These are phyloP conservation scores for Intellagama lesueurii DNA, from an alignment of 2,797 vertebrate species.

Conservation along the genomic window DNA sequence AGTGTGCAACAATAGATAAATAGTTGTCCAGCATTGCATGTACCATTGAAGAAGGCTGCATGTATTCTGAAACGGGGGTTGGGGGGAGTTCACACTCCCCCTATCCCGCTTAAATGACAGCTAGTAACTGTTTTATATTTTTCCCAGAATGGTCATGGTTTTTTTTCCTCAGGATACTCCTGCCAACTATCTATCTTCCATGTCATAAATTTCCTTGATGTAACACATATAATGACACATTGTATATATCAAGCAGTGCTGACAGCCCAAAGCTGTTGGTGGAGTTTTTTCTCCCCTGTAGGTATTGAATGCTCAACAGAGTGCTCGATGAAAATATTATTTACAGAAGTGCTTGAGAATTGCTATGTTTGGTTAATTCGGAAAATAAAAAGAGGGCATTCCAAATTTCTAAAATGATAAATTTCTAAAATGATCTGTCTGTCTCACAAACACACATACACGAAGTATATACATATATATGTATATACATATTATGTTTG, in stretches of 20 bases:
- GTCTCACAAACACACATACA: neutral
- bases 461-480: neutral
- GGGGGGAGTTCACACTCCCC: neutral
- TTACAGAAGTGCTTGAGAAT: conserved; percentile 10
- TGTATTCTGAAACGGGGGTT: neutral
- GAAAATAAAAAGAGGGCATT: neutral
- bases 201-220: conserved; percentile 36
- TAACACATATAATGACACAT: conserved; percentile 25
- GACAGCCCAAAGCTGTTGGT: conserved; percentile 31
- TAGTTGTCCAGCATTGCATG: neutral
- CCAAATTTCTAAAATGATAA: neutral
- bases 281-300: neutral
- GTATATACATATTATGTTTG: neutral
- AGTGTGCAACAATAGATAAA: too few relatives aligned
- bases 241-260: conserved; percentile 8
- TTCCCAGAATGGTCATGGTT: conserved; percentile 41
- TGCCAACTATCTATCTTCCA: conserved; percentile 64
- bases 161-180: conserved; percentile 42
- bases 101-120: neutral
- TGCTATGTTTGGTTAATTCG: neutral
- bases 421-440: neutral
- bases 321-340: conserved; percentile 32
- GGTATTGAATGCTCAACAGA: neutral
- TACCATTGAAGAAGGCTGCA: neutral
- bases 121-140: conserved; percentile 42